Percentiles rank a stretch among this genome's conserved stretches.
These are phyloP conservation scores for Lasioglossum villosulum DNA, from an alignment of 2,888 invertebrate species.

Conservation along the genomic window DNA sequence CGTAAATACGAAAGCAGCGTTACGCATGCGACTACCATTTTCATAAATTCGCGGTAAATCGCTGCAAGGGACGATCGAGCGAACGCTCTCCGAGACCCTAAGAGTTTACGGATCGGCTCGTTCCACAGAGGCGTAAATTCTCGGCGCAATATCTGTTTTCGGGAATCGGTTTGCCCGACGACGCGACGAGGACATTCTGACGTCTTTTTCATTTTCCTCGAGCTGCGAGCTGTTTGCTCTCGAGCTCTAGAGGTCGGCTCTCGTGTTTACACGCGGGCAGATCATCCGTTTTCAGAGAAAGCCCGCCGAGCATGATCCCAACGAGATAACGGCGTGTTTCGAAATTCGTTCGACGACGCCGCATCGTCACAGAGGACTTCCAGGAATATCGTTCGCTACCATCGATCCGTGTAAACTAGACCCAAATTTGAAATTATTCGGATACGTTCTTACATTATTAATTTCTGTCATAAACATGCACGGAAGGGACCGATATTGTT, in stretches of 20 bases:
- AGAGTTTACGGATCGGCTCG: not conserved
- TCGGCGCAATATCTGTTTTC: not conserved
- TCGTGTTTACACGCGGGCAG: conserved; percentile 52
- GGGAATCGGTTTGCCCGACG: not conserved
- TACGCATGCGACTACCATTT: conserved; percentile 4
- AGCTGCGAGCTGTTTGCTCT: conserved; percentile 29
- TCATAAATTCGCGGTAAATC: not conserved
- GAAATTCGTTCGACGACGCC: conserved; percentile 26
- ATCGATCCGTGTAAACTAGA: not conserved
- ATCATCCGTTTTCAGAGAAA: conserved; percentile 52
- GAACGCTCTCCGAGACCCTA: too few relatives aligned
- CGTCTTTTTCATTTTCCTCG: conserved; percentile 31
- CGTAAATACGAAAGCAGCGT: conserved; percentile 13
- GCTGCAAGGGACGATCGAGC: not conserved
- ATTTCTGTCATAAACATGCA: too few relatives aligned
- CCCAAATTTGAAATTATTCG: not conserved
- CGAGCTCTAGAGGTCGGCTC: conserved; percentile 43
- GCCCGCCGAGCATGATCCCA: conserved; percentile 34
- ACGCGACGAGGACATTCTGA: not conserved
- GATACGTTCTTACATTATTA: too few relatives aligned
- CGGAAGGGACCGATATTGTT: not conserved
- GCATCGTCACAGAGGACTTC: not conserved
- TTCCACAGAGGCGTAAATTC: not conserved
- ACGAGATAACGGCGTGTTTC: conserved; percentile 44
- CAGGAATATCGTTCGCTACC: not conserved